Conservation (phyloP, 2,888 invertebrate species). For the Drosophila testacea region DNA sequence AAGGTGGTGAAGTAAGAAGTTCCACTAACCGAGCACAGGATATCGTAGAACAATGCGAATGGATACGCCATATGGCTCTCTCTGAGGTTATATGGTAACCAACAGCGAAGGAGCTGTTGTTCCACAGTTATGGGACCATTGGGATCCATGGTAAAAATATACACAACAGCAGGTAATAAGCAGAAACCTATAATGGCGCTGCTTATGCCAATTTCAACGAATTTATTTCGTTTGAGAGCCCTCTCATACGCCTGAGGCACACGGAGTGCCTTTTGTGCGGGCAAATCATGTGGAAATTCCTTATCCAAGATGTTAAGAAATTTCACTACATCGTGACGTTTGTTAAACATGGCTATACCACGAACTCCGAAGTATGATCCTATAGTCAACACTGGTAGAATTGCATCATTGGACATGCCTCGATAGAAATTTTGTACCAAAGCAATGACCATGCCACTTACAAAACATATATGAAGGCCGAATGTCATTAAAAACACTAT, state of each 20-base stretch:
- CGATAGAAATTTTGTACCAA: slow-evolving; percentile 1
- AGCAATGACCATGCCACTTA: slow-evolving; percentile 2
- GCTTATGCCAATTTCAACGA: neutral
- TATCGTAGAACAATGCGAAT: slow-evolving; percentile 33
- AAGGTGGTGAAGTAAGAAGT: slow-evolving; percentile 37
- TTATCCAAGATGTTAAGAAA: slow-evolving; percentile 49
- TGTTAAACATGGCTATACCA: slow-evolving; percentile 45
- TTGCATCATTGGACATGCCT: slow-evolving; percentile 14
- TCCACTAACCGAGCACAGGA: slow-evolving; percentile 21
- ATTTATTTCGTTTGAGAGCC: slow-evolving; percentile 7
- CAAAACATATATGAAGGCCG: neutral
- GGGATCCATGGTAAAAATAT: slow-evolving; percentile 13
- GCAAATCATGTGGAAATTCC: slow-evolving; percentile 47
- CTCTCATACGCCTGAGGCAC: slow-evolving; percentile 10
- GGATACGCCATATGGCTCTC: slow-evolving; percentile 45
- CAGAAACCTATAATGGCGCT: neutral
- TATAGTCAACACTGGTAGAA: slow-evolving; percentile 22
- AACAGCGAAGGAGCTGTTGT: slow-evolving; percentile 57
- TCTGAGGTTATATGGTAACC: slow-evolving; percentile 48
- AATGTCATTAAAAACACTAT: slow-evolving; percentile 19
- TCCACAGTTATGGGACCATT: slow-evolving; percentile 36
- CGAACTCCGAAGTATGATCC: slow-evolving; percentile 34
- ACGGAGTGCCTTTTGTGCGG: slow-evolving; percentile 26
- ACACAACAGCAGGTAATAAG: slow-evolving; percentile 9
- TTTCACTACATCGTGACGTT: slow-evolving; percentile 39